Evolutionary conservation across 1,140 invertebrate species (phyloP), one percentile per base, ranked within the genome.

Genomic region (Leptonema lineaticorne): DNA sequence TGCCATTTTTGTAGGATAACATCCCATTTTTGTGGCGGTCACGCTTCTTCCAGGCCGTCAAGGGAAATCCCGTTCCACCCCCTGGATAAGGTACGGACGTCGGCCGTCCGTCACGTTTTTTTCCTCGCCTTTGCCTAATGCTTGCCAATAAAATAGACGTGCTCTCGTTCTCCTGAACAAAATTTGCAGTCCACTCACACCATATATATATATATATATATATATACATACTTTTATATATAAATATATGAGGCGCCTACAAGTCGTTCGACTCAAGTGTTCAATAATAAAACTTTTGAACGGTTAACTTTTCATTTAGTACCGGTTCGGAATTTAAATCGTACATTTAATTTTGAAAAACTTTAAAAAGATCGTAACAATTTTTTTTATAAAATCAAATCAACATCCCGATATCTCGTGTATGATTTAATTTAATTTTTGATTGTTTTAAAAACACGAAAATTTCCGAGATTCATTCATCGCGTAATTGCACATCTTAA

Each of bases 121-220:
- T 53, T 14, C 48, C 24, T 53, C 9, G n/a, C 28, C 28, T 29
- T 33, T 33, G 24, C 57, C 57, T 59, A 59, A 59, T 59, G 57
- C 57, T 28, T 28, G 57, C 57, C 57, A 59, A 59, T 59, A 59
- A 59, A 59, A 59, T 59, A 59, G 57, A 59, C 57, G 57, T 59
- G 57, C 57, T 8, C 48, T 11, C 4, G 48, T 20, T 53, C 16
- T 53, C 48, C 11, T 18, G 57, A 59, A 22, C 57, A 29, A 59
- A 59, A 18, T 59, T 59, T 28, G 57, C 48, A 53, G 48, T 53
- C 37, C 37, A 3, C 9, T 16, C 37, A 2, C 37, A 2, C 30
- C 30, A 33, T 11, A 33, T 11, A 33, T 33, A 33, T 11, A 33
- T 33, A 33, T 11, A 33, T 33, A 33, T 11, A 33, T 33, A 33